Evolutionary conservation across 1,140 invertebrate genomes (phyloP).

Genomic region (Bombus waltoni): DNA sequence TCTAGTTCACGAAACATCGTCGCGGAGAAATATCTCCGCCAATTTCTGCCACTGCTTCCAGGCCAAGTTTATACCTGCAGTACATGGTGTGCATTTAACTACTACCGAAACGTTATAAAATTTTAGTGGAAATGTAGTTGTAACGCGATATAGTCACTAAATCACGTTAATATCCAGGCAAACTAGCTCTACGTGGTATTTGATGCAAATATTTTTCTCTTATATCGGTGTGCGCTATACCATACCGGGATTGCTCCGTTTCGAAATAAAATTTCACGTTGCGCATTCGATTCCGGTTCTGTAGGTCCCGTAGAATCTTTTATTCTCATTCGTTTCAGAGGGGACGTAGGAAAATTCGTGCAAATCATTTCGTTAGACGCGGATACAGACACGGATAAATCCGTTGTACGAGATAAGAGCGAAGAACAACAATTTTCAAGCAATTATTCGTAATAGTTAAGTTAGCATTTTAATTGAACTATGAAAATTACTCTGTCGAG

Average conservation of each 20-base stretch:
- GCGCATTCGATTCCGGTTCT: background rate
- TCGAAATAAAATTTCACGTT: background rate
- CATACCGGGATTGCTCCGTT: background rate
- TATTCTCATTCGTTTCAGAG: background rate
- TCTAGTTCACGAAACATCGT: slow-evolving; percentile 59
- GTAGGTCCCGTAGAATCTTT: background rate
- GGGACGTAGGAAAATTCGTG: background rate
- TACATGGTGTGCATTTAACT: background rate
- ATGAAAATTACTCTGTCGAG: too few species aligned
- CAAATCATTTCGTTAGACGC: background rate
- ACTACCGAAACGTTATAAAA: slow-evolving; percentile 34
- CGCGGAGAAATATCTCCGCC: slow-evolving; percentile 37
- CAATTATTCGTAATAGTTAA: too few species aligned
- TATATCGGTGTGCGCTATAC: too few species aligned
- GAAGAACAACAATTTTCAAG: too few species aligned
- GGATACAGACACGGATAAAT: too few species aligned
- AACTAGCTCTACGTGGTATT: background rate
- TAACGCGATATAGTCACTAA: background rate
- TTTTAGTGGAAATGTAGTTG: slow-evolving; percentile 14
- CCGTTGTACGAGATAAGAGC: too few species aligned
- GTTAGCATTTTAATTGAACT: too few species aligned
- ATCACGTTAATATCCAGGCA: background rate
- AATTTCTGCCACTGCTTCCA: slow-evolving; percentile 20
- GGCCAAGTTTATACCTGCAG: slow-evolving; percentile 37
- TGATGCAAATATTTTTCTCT: background rate